Percentiles rank a stretch among this genome's conserved stretches.
Evolutionary conservation across 2,888 invertebrate genomes (phyloP).

Genomic region (Eulithis prunata): DNA sequence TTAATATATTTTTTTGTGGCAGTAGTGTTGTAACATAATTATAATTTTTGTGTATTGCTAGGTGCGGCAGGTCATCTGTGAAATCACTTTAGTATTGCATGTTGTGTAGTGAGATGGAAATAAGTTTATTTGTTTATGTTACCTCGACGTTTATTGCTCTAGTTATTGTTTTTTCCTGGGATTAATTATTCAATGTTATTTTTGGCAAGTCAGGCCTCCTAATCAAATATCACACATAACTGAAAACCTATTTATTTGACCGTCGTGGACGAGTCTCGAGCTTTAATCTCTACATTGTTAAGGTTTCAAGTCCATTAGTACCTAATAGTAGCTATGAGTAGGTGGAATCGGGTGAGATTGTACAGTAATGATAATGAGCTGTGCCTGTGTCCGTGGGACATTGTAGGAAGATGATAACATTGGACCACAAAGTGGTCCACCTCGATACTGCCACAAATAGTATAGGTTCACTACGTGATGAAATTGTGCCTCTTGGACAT

Average conservation of each 20-base stretch:
- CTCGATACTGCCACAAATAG: conserved; percentile 38
- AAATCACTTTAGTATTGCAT: conserved; percentile 78
- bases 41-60: conserved; percentile 62
- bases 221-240: conserved; percentile 56
- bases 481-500: conserved; percentile 48
- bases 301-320: conserved; percentile 61
- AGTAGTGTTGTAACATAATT: conserved; percentile 74
- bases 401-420: conserved; percentile 58
- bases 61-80: conserved; percentile 70
- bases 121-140: conserved; percentile 81
- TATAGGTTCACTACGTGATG: conserved; percentile 50
- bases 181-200: conserved; percentile 67
- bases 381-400: conserved; percentile 53
- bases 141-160: conserved; percentile 66
- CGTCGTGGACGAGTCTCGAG: conserved; percentile 51
- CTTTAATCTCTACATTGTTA: conserved; percentile 64
- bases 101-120: conserved; percentile 74
- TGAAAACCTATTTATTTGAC: conserved; percentile 51
- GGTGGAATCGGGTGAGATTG: conserved; percentile 35
- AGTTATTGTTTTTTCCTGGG: conserved; percentile 67
- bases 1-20: conserved; percentile 79
- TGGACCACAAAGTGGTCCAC: conserved; percentile 39
- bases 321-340: conserved; percentile 44
- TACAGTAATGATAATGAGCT: conserved; percentile 45
- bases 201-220: conserved; percentile 68